These are phyloP conservation scores for Zootermopsis nevadensis DNA, from an alignment of 2,888 invertebrate genomes.

Conservation along the genomic window DNA sequence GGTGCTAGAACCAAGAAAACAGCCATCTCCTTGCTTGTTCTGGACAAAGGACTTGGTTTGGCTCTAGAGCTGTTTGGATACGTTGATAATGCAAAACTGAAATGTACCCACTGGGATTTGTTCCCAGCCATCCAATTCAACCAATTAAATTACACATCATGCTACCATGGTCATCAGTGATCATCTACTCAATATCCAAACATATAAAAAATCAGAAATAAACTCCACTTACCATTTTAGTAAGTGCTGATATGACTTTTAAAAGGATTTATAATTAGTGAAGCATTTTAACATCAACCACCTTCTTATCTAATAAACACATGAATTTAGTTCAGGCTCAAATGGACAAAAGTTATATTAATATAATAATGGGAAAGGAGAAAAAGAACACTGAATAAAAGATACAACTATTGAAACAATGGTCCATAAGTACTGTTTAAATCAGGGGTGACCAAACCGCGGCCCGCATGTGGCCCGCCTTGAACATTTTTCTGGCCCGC, in stretches of 20 bases:
- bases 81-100: neutral
- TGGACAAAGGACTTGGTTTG: too few species aligned
- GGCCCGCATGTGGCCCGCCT: too few species aligned
- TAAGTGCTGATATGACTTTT: neutral
- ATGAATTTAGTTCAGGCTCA: neutral
- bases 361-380: too few species aligned
- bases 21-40: too few species aligned
- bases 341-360: neutral
- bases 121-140: neutral
- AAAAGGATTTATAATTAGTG: neutral
- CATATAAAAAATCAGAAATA: neutral
- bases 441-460: too few species aligned
- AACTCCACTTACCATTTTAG: conserved; percentile 15
- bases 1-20: too few species aligned
- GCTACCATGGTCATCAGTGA: neutral
- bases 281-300: neutral
- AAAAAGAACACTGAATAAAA: too few species aligned
- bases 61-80: too few species aligned
- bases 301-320: neutral
- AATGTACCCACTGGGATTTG: neutral
- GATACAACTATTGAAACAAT: too few species aligned
- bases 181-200: neutral
- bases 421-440: too few species aligned
- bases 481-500: too few species aligned
- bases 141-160: neutral